phyloP scores from a whole-genome alignment of 1,140 invertebrate genomes.

The Sesamia nonagrioides region DNA sequence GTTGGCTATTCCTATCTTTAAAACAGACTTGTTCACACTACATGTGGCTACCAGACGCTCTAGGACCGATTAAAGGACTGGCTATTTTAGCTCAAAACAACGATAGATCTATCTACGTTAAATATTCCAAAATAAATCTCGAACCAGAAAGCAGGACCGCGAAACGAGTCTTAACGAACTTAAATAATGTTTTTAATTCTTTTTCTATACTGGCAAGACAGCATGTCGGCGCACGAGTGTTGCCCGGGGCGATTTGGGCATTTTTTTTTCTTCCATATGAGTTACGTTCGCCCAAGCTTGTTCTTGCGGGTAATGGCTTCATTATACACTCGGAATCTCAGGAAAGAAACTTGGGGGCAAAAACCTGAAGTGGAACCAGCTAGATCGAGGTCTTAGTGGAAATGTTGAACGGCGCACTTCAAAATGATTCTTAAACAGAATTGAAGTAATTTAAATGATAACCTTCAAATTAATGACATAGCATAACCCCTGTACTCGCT shows the following conservation, averaged over 20 bases:
- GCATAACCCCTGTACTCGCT: too few species aligned
- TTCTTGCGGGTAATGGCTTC: slow-evolving; percentile 86
- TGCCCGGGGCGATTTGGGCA: slow-evolving; percentile 77
- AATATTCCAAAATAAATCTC: slow-evolving; percentile 37
- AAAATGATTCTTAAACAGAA: neutral
- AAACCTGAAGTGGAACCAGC: slow-evolving; percentile 40
- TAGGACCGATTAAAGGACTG: slow-evolving; percentile 11
- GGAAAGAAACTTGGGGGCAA: slow-evolving; percentile 69
- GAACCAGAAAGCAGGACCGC: slow-evolving; percentile 65
- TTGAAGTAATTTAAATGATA: neutral
- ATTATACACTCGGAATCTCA: slow-evolving; percentile 80
- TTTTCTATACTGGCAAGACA: slow-evolving; percentile 83
- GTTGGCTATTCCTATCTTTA: slow-evolving; percentile 43
- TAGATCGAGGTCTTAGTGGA: neutral
- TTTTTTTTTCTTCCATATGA: slow-evolving; percentile 72
- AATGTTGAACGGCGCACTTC: neutral
- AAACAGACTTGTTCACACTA: slow-evolving; percentile 38
- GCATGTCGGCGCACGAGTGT: slow-evolving; percentile 80
- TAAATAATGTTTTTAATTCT: slow-evolving; percentile 64
- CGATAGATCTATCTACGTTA: neutral
- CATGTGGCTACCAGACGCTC: slow-evolving; percentile 37
- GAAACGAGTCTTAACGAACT: slow-evolving; percentile 82
- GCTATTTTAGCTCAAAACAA: slow-evolving; percentile 6
- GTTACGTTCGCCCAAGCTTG: slow-evolving; percentile 76
- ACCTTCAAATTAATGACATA: too few species aligned